These are phyloP conservation scores for Lepisosteus oculatus DNA, from an alignment of 2,113 vertebrate species.

Conservation along the genomic window DNA sequence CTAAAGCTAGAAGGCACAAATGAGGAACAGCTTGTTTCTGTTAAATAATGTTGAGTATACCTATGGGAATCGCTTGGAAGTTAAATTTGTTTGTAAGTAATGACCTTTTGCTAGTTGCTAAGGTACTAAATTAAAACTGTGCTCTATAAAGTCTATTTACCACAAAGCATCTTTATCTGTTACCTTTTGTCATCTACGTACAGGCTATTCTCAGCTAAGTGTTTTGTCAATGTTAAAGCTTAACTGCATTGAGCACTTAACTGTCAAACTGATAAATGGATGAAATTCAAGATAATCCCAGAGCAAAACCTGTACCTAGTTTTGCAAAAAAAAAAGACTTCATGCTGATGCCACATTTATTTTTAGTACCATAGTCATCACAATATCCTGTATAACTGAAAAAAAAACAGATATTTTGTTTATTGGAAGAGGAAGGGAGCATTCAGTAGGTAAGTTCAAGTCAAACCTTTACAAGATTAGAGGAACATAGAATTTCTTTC, in stretches of 20 bases:
- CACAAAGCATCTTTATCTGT: not conserved
- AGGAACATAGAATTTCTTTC: no score
- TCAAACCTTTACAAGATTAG: no score
- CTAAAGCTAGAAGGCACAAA: not conserved
- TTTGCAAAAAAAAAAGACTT: not conserved
- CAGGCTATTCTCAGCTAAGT: not conserved
- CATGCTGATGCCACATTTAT: not conserved
- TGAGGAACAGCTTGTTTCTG: not conserved
- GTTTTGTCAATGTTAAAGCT: not conserved
- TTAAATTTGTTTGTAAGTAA: conserved; percentile 1
- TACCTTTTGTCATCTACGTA: not conserved
- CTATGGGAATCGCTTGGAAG: not conserved
- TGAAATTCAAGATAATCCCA: not conserved
- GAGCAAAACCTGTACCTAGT: not conserved
- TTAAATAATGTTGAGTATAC: not conserved
- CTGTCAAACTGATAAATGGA: not conserved
- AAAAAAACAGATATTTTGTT: not conserved
- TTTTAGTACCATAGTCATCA: not conserved
- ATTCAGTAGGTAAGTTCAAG: no score
- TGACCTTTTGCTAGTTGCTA: not conserved
- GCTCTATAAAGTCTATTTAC: not conserved
- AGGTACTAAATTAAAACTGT: not conserved
- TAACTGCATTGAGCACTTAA: not conserved
- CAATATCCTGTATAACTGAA: not conserved
- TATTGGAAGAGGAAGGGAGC: no score